Evolutionary conservation across 2,888 invertebrate species (phyloP).

Genomic region (Drosophila anomalata): DNA sequence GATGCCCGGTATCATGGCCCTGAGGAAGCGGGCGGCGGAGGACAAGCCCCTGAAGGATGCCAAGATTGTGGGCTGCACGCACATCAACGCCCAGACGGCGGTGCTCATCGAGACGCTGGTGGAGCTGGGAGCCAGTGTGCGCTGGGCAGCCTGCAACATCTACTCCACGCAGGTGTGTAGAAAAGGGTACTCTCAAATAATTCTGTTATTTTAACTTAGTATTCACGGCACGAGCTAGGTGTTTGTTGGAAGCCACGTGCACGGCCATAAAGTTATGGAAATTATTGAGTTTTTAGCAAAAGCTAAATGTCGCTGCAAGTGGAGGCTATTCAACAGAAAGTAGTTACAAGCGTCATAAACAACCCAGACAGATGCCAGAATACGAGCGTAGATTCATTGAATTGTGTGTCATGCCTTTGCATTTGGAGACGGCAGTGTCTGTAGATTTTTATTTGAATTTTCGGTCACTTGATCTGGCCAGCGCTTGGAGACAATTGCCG

Average conservation of each 20-base stretch:
- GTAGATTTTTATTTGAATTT: conserved; percentile 6
- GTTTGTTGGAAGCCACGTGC: neutral
- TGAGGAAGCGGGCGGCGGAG: conserved; percentile 94
- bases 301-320: no score
- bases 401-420: neutral
- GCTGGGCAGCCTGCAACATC: conserved; percentile 99
- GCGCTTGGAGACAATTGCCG: conserved; percentile 66
- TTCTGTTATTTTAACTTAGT: neutral
- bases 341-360: neutral
- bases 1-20: conserved; percentile 99
- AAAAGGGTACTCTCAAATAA: conserved; percentile 52
- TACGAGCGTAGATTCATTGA: neutral
- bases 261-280: neutral
- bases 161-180: conserved; percentile 93
- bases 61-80: conserved; percentile 98
- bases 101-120: conserved; percentile 95
- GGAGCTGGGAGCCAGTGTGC: conserved; percentile 94
- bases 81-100: conserved; percentile 99
- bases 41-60: conserved; percentile 98
- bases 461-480: conserved; percentile 59
- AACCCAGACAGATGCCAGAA: neutral
- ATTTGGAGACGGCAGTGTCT: neutral
- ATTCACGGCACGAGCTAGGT: neutral
- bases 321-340: neutral
- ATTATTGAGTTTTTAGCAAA: no score